Evolutionary conservation across 2,797 vertebrate genomes (phyloP), one percentile per base, ranked within the genome.

Genomic region (Ptychadena robeensis): DNA sequence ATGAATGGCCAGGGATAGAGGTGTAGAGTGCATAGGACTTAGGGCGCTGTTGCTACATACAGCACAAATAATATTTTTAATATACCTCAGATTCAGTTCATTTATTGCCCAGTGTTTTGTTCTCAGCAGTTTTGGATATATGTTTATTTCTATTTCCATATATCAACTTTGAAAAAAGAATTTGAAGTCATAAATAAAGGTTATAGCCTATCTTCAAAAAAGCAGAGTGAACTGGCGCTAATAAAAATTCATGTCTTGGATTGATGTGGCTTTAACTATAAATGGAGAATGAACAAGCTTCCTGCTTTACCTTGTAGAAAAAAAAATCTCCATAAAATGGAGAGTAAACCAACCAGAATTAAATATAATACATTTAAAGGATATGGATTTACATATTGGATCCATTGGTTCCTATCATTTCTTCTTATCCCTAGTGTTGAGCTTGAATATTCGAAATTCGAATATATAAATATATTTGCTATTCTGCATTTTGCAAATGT

Each of bases 1-100:
- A 94, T 92, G 89, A 93, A 94, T 93, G 91, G 92, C 88, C 65
- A 2, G 0, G 88, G 90, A 91, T 91, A 92, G 88, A 89, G 91
- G 91, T 92, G 92, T 90, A 92, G 74, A 27, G 91, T 91, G 92
- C 79, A 32, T 86, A 89, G 88, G 90, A 90, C 91, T 91, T 90
- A 89, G 88, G 87, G 89, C 92, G 91, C 84, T 89, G 89, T 90
- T 91, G 90, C 90, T 94, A 91, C 91, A 89, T 90, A 87, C 89
- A 82, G 77, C 86, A 65, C 87, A 87, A 79, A 88, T 91, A 89
- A 93, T 93, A 92, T n/a, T 40, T 75, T 69, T 76, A 69, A 71
- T 72, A 72, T 63, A 40, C 34, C 53, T 69, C 3, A 71, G 35
- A 37, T 44, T 2, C 30, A 67, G 48, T 61, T 70, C 48, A 70